Evolutionary conservation across 1,140 invertebrate species (phyloP), one percentile per base, ranked within the genome.

Genomic region (Colletes gigas): DNA sequence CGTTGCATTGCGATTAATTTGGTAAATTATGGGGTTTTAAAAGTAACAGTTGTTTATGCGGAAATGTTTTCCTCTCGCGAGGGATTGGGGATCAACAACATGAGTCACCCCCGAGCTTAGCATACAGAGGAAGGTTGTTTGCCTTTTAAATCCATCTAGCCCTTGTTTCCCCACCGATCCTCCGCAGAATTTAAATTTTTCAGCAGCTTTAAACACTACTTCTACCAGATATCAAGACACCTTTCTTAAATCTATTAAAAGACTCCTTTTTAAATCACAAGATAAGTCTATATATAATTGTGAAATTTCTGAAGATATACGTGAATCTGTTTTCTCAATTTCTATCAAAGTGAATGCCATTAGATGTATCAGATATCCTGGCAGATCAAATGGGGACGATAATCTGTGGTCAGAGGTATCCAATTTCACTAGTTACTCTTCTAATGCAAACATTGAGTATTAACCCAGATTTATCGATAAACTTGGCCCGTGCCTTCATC

Each of bases 21-120:
- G 14, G 5, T 44, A 50, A 41, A 50, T 66, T 57, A 47, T n/a
- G 60, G 17, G 1, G n/a, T 55, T 50, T 63, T 44, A 54, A 73
- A 73, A 41, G 77, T 47, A 50, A 63, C 70, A 72, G 50, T 73
- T 79, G 60, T 73, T 78, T 71, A 65, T 60, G 62, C 19, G 77
- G n/a, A 65, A 78, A 78, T 65, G 59, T 73, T 73, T 73, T 60
- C 60, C 70, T 73, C 55, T 62, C 12, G 19, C 41, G 17, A 44
- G 39, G 50, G 52, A 78, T 73, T 65, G 41, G 60, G 50, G 60
- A 67, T 73, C 50, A 79, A 73, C 52, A 50, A 9, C n/a, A 21
- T 78, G 77, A 79, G 5, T 79, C 77, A 79, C 47, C 57, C 59
- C 77, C 8, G 19, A n/a, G 50, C 14, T 19, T 39, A 41, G 52